Conservation (phyloP, 37 sponge, comb jelly and placozoan species). For the Spongilla lacustris region DNA sequence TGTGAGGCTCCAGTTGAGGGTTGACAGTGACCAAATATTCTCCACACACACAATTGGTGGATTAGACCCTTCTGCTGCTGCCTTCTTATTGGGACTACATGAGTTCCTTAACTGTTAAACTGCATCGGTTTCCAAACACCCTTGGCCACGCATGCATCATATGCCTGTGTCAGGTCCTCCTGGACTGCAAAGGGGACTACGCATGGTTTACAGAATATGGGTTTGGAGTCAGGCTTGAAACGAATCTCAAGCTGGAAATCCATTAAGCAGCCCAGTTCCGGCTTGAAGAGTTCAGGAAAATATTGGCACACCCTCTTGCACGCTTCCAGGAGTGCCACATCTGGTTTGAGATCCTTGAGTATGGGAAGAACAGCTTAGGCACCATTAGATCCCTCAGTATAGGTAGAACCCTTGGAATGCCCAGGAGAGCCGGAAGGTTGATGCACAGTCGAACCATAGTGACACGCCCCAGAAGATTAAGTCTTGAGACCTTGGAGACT, state of each 20-base stretch:
- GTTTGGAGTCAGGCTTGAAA: neutral
- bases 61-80: neutral
- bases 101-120: neutral
- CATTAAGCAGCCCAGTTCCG: neutral
- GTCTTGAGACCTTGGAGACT: neutral
- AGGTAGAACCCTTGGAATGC: neutral
- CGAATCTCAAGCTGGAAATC: neutral
- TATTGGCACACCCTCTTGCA: neutral
- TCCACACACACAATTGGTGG: neutral
- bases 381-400: neutral
- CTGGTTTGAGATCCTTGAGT: slow-evolving; percentile 1
- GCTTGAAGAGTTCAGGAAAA: neutral
- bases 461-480: neutral
- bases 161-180: neutral
- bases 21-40: neutral
- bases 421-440: neutral
- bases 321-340: neutral
- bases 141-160: neutral
- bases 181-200: neutral
- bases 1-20: neutral
- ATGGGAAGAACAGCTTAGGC: neutral
- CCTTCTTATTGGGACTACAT: neutral
- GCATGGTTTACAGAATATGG: neutral
- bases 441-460: neutral
- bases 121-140: neutral